Conservation (phyloP, 2,888 invertebrate genomes). For the Lepidocyrtoides sp. region DNA sequence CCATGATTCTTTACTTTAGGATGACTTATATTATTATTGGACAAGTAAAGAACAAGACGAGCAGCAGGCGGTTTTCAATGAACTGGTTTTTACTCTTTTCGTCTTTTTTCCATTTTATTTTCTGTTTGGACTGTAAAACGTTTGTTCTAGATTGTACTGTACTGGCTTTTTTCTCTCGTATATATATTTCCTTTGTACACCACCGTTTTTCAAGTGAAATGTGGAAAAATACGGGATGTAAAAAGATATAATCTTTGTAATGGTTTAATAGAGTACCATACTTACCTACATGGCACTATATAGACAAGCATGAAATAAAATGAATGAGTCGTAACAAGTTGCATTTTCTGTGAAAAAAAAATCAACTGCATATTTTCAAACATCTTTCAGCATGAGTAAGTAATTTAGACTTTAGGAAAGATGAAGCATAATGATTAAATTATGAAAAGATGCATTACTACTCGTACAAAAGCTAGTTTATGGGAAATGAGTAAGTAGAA, state of each 20-base stretch:
- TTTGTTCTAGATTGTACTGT: slow-evolving; percentile 32
- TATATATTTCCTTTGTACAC: slow-evolving; percentile 39
- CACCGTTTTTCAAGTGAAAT: slow-evolving; percentile 37
- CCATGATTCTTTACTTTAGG: slow-evolving; percentile 60
- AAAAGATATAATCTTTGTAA: slow-evolving; percentile 14
- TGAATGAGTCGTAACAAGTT: slow-evolving; percentile 57
- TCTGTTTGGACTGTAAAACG: slow-evolving; percentile 37
- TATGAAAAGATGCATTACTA: slow-evolving; percentile 22
- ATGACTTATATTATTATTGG: slow-evolving; percentile 65
- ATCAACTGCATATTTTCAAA: not conserved
- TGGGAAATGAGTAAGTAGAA: slow-evolving; percentile 13
- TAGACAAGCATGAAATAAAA: slow-evolving; percentile 49
- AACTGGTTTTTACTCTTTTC: slow-evolving; percentile 77
- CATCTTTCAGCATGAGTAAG: slow-evolving; percentile 35
- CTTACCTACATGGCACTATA: slow-evolving; percentile 41
- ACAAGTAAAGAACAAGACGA: slow-evolving; percentile 63
- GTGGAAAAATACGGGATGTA: slow-evolving; percentile 48
- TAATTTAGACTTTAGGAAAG: not conserved
- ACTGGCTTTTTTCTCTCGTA: slow-evolving; percentile 16
- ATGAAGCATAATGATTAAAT: slow-evolving; percentile 29
- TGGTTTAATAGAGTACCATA: slow-evolving; percentile 35
- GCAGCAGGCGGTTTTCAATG: slow-evolving; percentile 81
- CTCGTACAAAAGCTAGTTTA: not conserved
- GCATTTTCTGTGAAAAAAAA: slow-evolving; percentile 38
- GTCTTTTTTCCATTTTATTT: slow-evolving; percentile 4